These are phyloP conservation scores for Neuroscelio doddi DNA, from an alignment of 2,888 invertebrate genomes.

Conservation along the genomic window DNA sequence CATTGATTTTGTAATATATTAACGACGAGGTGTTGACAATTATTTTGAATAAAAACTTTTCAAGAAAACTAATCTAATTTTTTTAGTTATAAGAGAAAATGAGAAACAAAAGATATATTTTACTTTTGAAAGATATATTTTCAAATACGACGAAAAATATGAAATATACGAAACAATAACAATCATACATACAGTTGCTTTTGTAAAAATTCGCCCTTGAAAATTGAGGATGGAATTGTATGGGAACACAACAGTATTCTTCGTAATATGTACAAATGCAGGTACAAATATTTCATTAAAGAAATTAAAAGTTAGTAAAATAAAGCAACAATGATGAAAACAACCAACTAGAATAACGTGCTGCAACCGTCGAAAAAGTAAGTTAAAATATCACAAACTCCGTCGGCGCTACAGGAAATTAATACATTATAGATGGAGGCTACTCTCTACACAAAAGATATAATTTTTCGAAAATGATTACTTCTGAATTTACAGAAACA, in stretches of 20 bases:
- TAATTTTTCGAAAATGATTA: too few relatives aligned
- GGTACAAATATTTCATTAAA: constrained; percentile 6
- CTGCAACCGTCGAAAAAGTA: too few relatives aligned
- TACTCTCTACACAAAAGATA: too few relatives aligned
- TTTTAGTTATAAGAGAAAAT: too few relatives aligned
- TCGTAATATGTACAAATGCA: constrained; percentile 5
- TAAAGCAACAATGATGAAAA: constrained; percentile 1
- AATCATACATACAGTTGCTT: not conserved
- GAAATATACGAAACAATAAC: not conserved
- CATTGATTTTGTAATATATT: not conserved
- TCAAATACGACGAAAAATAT: not conserved
- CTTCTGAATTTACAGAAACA: too few relatives aligned
- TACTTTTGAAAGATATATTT: constrained; percentile 1
- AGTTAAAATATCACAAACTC: too few relatives aligned
- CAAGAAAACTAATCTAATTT: too few relatives aligned
- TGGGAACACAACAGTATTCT: not conserved
- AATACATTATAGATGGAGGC: too few relatives aligned
- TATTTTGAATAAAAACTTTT: constrained; percentile 2
- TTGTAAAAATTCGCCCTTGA: too few relatives aligned
- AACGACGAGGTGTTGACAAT: not conserved
- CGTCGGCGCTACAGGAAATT: too few relatives aligned
- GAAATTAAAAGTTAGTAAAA: not conserved
- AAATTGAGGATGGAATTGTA: not conserved
- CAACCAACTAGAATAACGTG: too few relatives aligned
- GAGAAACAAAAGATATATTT: too few relatives aligned